Percentiles rank a stretch among this genome's conserved stretches.
Conservation (phyloP, 1,140 invertebrate genomes). For the Drosophila pseudoananassae region DNA sequence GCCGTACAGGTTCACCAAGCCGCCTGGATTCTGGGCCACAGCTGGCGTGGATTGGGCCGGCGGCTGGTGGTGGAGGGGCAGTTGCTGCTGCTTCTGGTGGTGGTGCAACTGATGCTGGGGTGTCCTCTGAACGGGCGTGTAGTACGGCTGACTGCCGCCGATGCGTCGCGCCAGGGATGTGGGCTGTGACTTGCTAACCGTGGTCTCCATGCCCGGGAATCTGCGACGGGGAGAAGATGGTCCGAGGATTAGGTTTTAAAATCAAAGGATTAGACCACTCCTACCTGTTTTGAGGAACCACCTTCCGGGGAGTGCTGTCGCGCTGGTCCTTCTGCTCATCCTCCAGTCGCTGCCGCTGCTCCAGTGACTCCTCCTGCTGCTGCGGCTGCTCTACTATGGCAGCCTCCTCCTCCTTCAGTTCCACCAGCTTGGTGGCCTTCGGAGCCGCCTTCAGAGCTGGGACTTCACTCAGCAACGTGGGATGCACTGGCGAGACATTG, state of each 20-base stretch:
- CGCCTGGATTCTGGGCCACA: slow-evolving; percentile 84
- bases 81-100: slow-evolving; percentile 37
- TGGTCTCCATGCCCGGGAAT: slow-evolving; percentile 20
- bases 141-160: slow-evolving; percentile 65
- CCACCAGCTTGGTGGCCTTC: slow-evolving; percentile 32
- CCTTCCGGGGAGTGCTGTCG: slow-evolving; percentile 31
- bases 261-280: neutral
- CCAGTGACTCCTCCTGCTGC: slow-evolving; percentile 54
- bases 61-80: slow-evolving; percentile 33
- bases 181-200: slow-evolving; percentile 49
- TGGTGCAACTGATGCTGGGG: slow-evolving; percentile 70
- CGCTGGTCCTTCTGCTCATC: slow-evolving; percentile 4
- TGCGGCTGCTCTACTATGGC: slow-evolving; percentile 82
- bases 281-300: slow-evolving; percentile 23
- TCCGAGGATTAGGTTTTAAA: neutral
- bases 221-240: slow-evolving; percentile 1
- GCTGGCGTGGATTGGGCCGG: slow-evolving; percentile 34
- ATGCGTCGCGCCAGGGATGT: slow-evolving; percentile 56
- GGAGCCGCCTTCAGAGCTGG: slow-evolving; percentile 75
- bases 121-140: slow-evolving; percentile 67
- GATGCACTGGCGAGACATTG: slow-evolving; percentile 93
- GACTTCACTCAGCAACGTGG: slow-evolving; percentile 85
- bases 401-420: slow-evolving; percentile 2
- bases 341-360: slow-evolving; percentile 11
- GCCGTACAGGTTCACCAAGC: slow-evolving; percentile 63